Conservation (phyloP, 2,888 invertebrate species). For the Andrena haemorrhoa region DNA sequence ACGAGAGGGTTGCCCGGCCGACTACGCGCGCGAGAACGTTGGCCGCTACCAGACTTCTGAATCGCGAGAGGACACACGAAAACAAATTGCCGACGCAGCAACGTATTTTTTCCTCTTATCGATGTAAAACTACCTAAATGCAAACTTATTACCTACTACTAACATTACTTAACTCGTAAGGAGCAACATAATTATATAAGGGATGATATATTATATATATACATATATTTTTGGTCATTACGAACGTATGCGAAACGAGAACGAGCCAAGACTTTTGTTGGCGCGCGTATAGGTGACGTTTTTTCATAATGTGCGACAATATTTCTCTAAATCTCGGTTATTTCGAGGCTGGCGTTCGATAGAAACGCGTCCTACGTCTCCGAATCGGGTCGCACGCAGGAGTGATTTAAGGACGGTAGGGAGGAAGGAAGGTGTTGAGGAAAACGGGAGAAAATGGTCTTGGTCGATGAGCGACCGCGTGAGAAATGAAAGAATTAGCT, state of each 20-base stretch:
- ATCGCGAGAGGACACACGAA: slow-evolving; percentile 17
- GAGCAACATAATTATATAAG: slow-evolving; percentile 84
- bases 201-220: slow-evolving; percentile 84
- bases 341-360: slow-evolving; percentile 71
- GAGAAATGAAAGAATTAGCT: not conserved
- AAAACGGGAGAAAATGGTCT: slow-evolving; percentile 17
- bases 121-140: slow-evolving; percentile 83
- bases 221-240: slow-evolving; percentile 85
- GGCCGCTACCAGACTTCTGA: slow-evolving; percentile 27
- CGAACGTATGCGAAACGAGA: slow-evolving; percentile 76
- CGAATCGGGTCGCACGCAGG: slow-evolving; percentile 24
- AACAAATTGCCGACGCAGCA: slow-evolving; percentile 19
- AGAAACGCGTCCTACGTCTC: slow-evolving; percentile 58
- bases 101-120: slow-evolving; percentile 84
- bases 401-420: slow-evolving; percentile 10
- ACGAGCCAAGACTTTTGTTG: slow-evolving; percentile 83
- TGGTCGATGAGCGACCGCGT: slow-evolving; percentile 46
- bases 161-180: slow-evolving; percentile 84
- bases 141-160: slow-evolving; percentile 83
- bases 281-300: slow-evolving; percentile 78
- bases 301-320: slow-evolving; percentile 83
- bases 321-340: slow-evolving; percentile 79
- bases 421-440: slow-evolving; percentile 14
- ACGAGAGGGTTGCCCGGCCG: slow-evolving; percentile 41
- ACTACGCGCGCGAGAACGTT: slow-evolving; percentile 46